Base-by-base conservation (phyloP, 2,888 invertebrate species). In the Ceraclea dissimilis region DNA sequence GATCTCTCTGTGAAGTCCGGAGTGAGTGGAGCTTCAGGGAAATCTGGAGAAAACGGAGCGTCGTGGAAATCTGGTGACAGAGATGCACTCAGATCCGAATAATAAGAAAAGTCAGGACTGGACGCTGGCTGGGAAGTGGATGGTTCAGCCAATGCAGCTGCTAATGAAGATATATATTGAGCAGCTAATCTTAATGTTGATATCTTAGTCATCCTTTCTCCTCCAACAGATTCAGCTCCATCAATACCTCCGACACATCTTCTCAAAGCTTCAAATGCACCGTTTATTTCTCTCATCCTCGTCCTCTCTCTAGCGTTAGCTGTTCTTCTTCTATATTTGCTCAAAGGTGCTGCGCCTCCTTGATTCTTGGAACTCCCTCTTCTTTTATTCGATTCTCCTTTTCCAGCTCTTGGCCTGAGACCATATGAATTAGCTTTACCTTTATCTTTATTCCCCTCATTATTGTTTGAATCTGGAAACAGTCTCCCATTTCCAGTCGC, bases 281-380 rank as follows among this genome's bases (percentile, higher is more conserved):
- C 74, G 69, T 86, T 86, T 60, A 86, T 85, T 66, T 85, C 84
- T 59, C 80, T 71, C 85, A 85, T 85, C 55, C 86, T 70, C 59
- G 74, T 78, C 54, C 86, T 67, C 66, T 86, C 86, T 4, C 85
- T 67, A 0, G 83, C 82, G 67, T 85, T 86, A 2, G 86, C 86
- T 19, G 84, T 84, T 70, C 81, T 81, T 62, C 86, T 72, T 20
- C 85, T 70, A 70, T 85, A 85, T 68, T 85, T 85, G 67, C 83
- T 83, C 54, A 85, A 68, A 8, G 84, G 84, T 8, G 69, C 47
- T 10, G 50, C 47, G 33, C 55, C 46, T 17, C 50, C 43, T n/a
- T 55, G 16, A 68, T 67, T 31, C 72, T 65, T 49, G 5, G 49
- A 49, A 13, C 26, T 49, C 2, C 16, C 5, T 22, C 49, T 49